phyloP scores from a whole-genome alignment of 2,888 invertebrate genomes.

The Drosophila macrospina region DNA sequence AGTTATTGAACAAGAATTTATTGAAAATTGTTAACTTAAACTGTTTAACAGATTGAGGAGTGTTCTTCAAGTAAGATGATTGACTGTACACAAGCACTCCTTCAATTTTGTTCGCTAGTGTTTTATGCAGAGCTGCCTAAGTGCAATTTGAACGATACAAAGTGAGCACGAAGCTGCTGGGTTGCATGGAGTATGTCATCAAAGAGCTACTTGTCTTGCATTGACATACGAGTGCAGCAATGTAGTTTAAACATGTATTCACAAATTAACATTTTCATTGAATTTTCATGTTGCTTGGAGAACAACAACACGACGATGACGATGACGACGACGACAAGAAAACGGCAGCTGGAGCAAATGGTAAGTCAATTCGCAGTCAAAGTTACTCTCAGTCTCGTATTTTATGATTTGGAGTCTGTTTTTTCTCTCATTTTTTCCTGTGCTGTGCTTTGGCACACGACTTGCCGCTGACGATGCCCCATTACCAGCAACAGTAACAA shows the following conservation, averaged over 20 bases:
- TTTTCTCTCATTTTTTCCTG: constrained; percentile 5
- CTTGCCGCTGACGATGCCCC: constrained; percentile 59
- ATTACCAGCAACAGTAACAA: constrained; percentile 41
- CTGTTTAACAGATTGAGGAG: neutral
- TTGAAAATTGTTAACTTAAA: neutral
- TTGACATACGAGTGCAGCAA: constrained; percentile 28
- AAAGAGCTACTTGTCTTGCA: constrained; percentile 55
- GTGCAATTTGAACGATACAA: constrained; percentile 8
- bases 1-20: neutral
- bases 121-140: neutral
- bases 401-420: constrained; percentile 53
- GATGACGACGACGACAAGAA: constrained; percentile 35
- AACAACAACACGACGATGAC: constrained; percentile 38
- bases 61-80: neutral
- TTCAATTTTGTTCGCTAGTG: constrained; percentile 8
- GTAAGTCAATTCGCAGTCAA: constrained; percentile 57
- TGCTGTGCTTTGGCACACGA: constrained; percentile 62
- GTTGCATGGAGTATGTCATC: constrained; percentile 37
- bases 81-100: neutral
- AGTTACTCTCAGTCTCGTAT: constrained; percentile 41
- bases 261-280: constrained; percentile 72
- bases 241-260: constrained; percentile 40
- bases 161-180: constrained; percentile 6
- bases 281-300: constrained; percentile 47
- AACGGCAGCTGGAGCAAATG: constrained; percentile 64